These are phyloP conservation scores for Datnioides undecimradiatus DNA, from an alignment of 2,113 vertebrate species.

Conservation along the genomic window DNA sequence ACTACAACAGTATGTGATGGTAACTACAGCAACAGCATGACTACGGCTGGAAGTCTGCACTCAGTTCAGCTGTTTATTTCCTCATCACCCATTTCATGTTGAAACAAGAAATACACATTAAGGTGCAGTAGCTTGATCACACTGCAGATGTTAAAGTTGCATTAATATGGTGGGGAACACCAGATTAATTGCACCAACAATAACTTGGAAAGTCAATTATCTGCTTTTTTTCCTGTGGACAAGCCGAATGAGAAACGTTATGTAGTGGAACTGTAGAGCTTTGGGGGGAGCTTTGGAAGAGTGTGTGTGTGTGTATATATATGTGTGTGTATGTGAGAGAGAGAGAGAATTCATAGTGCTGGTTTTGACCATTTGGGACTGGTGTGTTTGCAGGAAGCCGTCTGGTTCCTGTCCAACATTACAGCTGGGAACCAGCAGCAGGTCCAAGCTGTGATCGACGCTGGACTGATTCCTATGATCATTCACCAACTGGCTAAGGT, in stretches of 20 bases:
- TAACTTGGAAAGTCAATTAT: not conserved
- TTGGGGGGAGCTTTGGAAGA: not conserved
- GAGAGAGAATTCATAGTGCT: too few species aligned
- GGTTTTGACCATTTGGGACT: constrained; percentile 36
- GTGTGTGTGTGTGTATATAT: not conserved
- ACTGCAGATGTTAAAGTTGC: not conserved
- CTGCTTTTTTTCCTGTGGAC: not conserved
- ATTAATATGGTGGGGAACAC: not conserved
- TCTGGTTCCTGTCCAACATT: constrained; percentile 99
- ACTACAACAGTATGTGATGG: too few species aligned
- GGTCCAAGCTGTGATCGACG: constrained; percentile 98
- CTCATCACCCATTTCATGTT: too few species aligned
- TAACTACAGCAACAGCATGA: too few species aligned
- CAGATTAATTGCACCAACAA: not conserved
- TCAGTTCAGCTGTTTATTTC: too few species aligned
- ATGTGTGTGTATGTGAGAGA: not conserved
- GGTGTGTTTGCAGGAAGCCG: constrained; percentile 91
- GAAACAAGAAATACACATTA: too few species aligned
- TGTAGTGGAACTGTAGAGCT: not conserved
- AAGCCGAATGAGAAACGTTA: not conserved
- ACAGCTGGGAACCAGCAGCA: constrained; percentile 99
- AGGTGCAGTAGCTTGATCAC: not conserved
- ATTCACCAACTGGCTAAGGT: constrained; percentile 99
- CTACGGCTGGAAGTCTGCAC: too few species aligned
- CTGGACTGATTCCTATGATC: constrained; percentile 98